Evolutionary conservation across 2,113 vertebrate genomes (phyloP).

Genomic region (Mionectes macconnelli): DNA sequence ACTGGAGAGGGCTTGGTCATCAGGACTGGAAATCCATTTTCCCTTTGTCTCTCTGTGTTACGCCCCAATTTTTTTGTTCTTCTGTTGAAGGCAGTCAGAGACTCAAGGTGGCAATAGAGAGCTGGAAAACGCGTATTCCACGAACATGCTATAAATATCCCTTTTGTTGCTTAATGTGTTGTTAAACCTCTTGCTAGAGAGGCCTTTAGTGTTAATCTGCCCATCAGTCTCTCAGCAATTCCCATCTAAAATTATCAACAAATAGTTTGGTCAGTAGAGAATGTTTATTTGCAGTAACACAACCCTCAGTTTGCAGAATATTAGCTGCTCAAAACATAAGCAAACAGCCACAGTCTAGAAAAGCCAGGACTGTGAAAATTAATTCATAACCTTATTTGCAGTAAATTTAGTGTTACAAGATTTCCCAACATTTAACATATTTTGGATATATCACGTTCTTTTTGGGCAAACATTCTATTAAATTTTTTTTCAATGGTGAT

Average conservation of each 20-base stretch:
- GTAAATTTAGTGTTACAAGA: neutral
- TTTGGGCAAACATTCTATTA: neutral
- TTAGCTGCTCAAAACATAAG: constrained; percentile 12
- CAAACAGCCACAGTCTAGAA: neutral
- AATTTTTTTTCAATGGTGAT: neutral
- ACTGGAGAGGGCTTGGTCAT: neutral
- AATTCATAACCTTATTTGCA: neutral
- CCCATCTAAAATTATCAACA: constrained; percentile 54
- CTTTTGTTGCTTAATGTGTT: constrained; percentile 49
- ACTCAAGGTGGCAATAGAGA: constrained; percentile 71
- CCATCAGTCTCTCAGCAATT: constrained; percentile 51
- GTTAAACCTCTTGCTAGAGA: constrained; percentile 34
- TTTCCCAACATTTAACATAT: neutral
- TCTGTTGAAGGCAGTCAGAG: neutral
- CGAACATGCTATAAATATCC: constrained; percentile 33
- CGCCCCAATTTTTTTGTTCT: neutral
- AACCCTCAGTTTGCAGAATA: neutral
- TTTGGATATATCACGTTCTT: neutral
- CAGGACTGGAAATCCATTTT: neutral
- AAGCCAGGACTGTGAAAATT: neutral
- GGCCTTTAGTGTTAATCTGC: constrained; percentile 44
- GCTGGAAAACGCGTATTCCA: neutral
- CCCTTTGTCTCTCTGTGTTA: neutral
- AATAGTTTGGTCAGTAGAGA: constrained; percentile 37
- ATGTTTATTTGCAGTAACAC: constrained; percentile 28